These are phyloP conservation scores for Panorpa germanica DNA, from an alignment of 2,888 invertebrate genomes.

Conservation along the genomic window DNA sequence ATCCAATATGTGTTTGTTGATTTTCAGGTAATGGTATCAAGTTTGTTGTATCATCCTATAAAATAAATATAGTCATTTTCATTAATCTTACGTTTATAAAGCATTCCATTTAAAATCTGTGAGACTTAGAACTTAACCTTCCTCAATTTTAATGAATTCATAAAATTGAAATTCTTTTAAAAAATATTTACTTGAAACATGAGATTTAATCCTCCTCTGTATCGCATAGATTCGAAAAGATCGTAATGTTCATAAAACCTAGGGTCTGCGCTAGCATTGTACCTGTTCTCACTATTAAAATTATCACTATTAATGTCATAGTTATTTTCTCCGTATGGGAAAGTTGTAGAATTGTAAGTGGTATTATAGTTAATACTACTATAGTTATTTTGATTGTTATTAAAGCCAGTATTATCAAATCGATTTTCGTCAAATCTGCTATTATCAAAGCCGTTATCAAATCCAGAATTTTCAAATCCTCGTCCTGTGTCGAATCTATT, in stretches of 20 bases:
- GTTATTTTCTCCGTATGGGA: too few species aligned
- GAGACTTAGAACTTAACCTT: background rate
- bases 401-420: slow-evolving; percentile 13
- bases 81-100: slow-evolving; percentile 6
- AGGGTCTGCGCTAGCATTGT: too few species aligned
- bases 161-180: slow-evolving; percentile 8
- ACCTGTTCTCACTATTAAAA: too few species aligned
- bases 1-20: slow-evolving; percentile 57
- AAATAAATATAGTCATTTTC: slow-evolving; percentile 9
- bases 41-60: slow-evolving; percentile 51
- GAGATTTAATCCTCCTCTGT: slow-evolving; percentile 52
- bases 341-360: too few species aligned
- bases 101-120: background rate
- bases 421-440: slow-evolving; percentile 18
- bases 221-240: slow-evolving; percentile 53
- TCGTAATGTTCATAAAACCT: slow-evolving; percentile 38
- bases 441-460: slow-evolving; percentile 15
- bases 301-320: too few species aligned
- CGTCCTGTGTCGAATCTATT: slow-evolving; percentile 13
- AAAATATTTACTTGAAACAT: slow-evolving; percentile 46
- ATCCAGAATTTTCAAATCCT: slow-evolving; percentile 13
- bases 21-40: slow-evolving; percentile 47
- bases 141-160: slow-evolving; percentile 5
- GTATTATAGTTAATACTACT: too few species aligned
- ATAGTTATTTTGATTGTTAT: slow-evolving; percentile 14